Evolutionary conservation across 2,113 vertebrate genomes (phyloP).

Genomic region (Phalacrocorax carbo): DNA sequence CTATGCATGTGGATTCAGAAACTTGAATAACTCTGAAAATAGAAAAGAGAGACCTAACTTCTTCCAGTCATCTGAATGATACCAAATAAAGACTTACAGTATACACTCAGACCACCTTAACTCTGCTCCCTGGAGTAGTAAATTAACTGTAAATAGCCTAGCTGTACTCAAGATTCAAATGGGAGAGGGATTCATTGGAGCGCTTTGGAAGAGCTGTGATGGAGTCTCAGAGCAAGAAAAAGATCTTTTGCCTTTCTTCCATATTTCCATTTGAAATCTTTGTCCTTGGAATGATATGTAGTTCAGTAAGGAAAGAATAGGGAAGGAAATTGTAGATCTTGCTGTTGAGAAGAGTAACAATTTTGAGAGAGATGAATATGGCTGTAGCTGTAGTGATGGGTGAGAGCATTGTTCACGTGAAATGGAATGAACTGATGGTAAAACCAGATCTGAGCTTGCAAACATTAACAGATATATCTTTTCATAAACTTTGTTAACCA

Average conservation of each 20-base stretch:
- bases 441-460: neutral
- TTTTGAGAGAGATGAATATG: neutral
- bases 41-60: neutral
- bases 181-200: neutral
- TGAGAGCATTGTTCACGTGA: neutral
- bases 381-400: neutral
- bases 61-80: neutral
- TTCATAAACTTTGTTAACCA: neutral
- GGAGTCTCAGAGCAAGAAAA: neutral
- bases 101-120: neutral
- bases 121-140: neutral
- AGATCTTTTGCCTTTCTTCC: neutral
- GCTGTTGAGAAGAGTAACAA: neutral
- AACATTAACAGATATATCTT: neutral
- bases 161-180: neutral
- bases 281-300: neutral
- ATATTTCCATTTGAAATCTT: neutral
- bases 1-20: neutral
- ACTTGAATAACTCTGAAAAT: neutral
- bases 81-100: neutral
- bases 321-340: neutral
- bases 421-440: neutral
- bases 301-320: neutral
- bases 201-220: neutral
- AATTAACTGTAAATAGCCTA: neutral